Evolutionary conservation across 2,797 vertebrate genomes (phyloP).

Genomic region (Australoheros facetus): DNA sequence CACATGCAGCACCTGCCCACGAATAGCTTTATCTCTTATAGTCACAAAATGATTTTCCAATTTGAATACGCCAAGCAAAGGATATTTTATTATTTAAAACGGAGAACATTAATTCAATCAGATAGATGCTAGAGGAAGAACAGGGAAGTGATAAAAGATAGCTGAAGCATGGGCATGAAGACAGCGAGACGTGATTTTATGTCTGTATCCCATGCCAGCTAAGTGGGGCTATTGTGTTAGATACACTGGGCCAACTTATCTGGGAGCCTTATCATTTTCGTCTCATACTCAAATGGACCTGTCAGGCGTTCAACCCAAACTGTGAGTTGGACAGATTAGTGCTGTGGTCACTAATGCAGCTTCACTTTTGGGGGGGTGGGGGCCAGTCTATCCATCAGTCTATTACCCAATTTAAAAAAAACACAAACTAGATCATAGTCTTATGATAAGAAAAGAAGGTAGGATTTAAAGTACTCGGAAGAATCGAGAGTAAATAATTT

Average conservation of each 20-base stretch:
- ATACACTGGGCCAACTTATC: conserved; percentile 69
- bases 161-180: conserved; percentile 49
- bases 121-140: conserved; percentile 67
- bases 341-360: conserved; percentile 19
- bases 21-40: conserved; percentile 46
- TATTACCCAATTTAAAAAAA: neutral
- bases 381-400: neutral
- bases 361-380: neutral
- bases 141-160: conserved; percentile 77
- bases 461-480: neutral
- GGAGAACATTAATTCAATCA: conserved; percentile 69
- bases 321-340: conserved; percentile 49
- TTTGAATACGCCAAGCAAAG: conserved; percentile 68
- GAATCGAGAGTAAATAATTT: neutral
- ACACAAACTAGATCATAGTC: neutral
- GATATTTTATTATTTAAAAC: conserved; percentile 69
- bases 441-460: neutral
- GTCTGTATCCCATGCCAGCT: conserved; percentile 53
- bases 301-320: conserved; percentile 57
- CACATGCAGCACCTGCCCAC: conserved; percentile 26
- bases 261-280: conserved; percentile 64
- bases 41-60: conserved; percentile 57
- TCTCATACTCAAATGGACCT: conserved; percentile 72
- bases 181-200: conserved; percentile 62
- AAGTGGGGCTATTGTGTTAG: conserved; percentile 74